Base-by-base conservation (phyloP, 2,113 vertebrate species). In the Athene cunicularia region DNA sequence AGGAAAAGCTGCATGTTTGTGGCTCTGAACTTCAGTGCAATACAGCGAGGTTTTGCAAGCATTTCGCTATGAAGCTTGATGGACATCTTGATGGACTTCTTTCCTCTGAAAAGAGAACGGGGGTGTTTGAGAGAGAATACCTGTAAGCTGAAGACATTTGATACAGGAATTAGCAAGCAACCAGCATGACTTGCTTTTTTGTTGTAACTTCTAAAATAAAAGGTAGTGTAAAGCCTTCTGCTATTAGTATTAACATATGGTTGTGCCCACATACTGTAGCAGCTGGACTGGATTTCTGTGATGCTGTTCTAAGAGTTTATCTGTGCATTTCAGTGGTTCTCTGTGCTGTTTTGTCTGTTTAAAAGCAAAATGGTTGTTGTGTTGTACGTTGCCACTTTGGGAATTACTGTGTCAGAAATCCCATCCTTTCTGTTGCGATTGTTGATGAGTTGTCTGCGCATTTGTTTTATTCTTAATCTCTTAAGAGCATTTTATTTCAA, bases 171-270 rank as follows among this genome's bases (percentile, higher is more conserved):
- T 16, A 45, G 23, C 17, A 55, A 74, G 12, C 30, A 82, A 15
- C 45, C 71, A 45, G 9, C 20, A 19, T 28, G 23, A 60, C 5
- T 77, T 64, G 15, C 15, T 63, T 62, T 55, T 63, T 50, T 56
- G 12, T 55, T 66, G 6, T n/a, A 14, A 55, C n/a, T 70, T 56
- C 12, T 70, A 24, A 43, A 62, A 28, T 43, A 80, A 20, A 37
- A 82, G 11, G 11, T 45, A 26, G 24, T 77, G 64, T 43, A 27
- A 45, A 83, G 32, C 6, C 27, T 67, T 76, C 17, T 53, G 20
- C 35, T 49, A 0, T 45, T 89, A 1, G 0, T 45, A 3, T 60
- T 55, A 50, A 39, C 10, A 16, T 59, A 9, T 62, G 39, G 4
- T 72, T 84, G 4, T 71, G 66, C 23, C 13, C 74, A 41, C 16